Base-by-base conservation (phyloP, 2,888 invertebrate genomes). In the Cephonodes hylas region DNA sequence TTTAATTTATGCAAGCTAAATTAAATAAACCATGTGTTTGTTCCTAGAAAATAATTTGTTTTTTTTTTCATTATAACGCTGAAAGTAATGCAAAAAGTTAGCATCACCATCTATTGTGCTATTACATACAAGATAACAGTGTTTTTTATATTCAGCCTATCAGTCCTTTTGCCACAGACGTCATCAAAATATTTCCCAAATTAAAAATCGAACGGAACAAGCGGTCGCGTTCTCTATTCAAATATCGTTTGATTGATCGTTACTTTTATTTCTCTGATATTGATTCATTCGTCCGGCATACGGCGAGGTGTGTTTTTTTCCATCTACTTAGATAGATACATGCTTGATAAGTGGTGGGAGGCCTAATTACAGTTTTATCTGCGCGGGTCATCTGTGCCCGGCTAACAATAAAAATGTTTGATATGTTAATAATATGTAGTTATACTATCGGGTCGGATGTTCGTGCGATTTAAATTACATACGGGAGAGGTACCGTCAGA, bases 351-450 rank as follows among this genome's bases (percentile, higher is more conserved):
- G 84, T 86, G 76, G 85, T 85, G 80, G 81, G 86, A 79, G 82
- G 84, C 80, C 89, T 91, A 91, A 91, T 91, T 91, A 91, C 85
- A 83, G 83, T 82, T 84, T 89, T 90, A 91, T 91, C 91, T 81
- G 42, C 66, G 73, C 79, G 73, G 89, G 90, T 85, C 90, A 91
- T 91, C 91, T 65, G 64, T 70, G 73, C 73, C 66, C 70, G 75
- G 78, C 75, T 76, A 86, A 88, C 83, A 88, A 88, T 86, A 81
- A 84, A 75, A 85, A 80, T 82, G 75, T 84, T 87, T 89, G 88
- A 89, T 89, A 86, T 84, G 87, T 88, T 89, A 90, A 90, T 91
- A 88, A 85, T 83, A 78, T 80, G 78, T 82, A 76, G 71, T 77
- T 82, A 77, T 72, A 71, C 71, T 74, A 75, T 69, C 71, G 64